These are phyloP conservation scores for Craterocephalus amniculus DNA, from an alignment of 2,797 vertebrate species.

Conservation along the genomic window DNA sequence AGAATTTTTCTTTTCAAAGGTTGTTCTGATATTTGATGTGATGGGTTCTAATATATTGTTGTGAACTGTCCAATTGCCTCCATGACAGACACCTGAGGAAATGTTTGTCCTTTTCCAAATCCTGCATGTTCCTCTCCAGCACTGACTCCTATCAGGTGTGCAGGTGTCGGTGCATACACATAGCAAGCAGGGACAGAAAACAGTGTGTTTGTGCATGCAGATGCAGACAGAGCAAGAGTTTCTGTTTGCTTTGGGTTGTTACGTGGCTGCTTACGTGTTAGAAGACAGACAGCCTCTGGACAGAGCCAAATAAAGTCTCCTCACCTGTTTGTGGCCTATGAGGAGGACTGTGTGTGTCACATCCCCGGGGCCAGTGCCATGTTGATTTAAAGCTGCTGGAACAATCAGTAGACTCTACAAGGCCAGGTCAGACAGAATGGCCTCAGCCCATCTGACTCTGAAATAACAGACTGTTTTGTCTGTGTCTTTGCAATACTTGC, in stretches of 20 bases:
- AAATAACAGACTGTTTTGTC: slow-evolving; percentile 58
- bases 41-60: slow-evolving; percentile 51
- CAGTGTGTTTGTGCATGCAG: slow-evolving; percentile 12
- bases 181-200: slow-evolving; percentile 22
- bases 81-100: slow-evolving; percentile 65
- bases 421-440: slow-evolving; percentile 57
- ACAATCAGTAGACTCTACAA: slow-evolving; percentile 69
- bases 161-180: slow-evolving; percentile 28
- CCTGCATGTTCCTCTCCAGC: slow-evolving; percentile 53
- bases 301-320: slow-evolving; percentile 77
- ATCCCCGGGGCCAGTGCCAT: slow-evolving; percentile 73
- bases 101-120: slow-evolving; percentile 62
- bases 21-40: slow-evolving; percentile 43
- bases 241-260: slow-evolving; percentile 29
- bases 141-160: slow-evolving; percentile 71
- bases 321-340: slow-evolving; percentile 80
- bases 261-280: slow-evolving; percentile 43
- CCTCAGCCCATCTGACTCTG: slow-evolving; percentile 39
- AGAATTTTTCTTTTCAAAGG: not conserved
- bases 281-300: slow-evolving; percentile 72
- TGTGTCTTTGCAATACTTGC: slow-evolving; percentile 44
- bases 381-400: slow-evolving; percentile 67
- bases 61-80: slow-evolving; percentile 59
- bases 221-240: slow-evolving; percentile 10
- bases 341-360: slow-evolving; percentile 75